phyloP scores from a whole-genome alignment of 2,797 vertebrate genomes.

The Antrozous pallidus region DNA sequence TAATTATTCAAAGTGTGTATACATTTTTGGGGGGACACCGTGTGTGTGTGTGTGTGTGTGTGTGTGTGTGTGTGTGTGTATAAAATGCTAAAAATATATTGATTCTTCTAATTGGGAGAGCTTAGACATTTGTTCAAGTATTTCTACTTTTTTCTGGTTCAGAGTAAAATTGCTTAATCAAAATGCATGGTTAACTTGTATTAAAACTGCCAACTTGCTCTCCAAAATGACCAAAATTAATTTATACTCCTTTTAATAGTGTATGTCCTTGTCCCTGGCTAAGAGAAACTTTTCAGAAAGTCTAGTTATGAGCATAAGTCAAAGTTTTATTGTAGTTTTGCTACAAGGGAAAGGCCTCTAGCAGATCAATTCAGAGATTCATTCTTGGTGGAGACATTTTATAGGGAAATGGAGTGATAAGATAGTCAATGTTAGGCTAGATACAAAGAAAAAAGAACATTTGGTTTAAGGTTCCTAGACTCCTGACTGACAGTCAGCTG shows the following conservation, averaged over 20 bases:
- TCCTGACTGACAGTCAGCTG: constrained; percentile 43
- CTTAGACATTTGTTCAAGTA: not conserved
- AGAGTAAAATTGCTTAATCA: not conserved
- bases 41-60: no score
- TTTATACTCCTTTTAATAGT: not conserved
- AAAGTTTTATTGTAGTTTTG: constrained; percentile 31
- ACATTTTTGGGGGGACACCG: not conserved
- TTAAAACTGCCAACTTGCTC: not conserved
- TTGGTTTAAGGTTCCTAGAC: not conserved
- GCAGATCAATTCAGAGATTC: constrained; percentile 53
- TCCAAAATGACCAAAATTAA: not conserved
- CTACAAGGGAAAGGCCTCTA: not conserved
- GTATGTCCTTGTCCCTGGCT: not conserved
- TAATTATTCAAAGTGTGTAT: no score
- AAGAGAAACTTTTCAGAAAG: constrained; percentile 25
- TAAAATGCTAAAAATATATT: not conserved
- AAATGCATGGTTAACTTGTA: not conserved
- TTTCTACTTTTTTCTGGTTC: constrained; percentile 5
- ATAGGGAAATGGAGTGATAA: constrained; percentile 31
- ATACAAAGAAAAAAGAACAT: constrained; percentile 19
- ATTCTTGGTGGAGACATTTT: constrained; percentile 23
- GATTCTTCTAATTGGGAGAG: not conserved
- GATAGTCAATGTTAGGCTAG: not conserved
- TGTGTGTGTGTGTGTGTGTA: not conserved
- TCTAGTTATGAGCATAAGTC: not conserved